phyloP scores from a whole-genome alignment of 2,888 invertebrate genomes.

The Diogma glabrata region DNA sequence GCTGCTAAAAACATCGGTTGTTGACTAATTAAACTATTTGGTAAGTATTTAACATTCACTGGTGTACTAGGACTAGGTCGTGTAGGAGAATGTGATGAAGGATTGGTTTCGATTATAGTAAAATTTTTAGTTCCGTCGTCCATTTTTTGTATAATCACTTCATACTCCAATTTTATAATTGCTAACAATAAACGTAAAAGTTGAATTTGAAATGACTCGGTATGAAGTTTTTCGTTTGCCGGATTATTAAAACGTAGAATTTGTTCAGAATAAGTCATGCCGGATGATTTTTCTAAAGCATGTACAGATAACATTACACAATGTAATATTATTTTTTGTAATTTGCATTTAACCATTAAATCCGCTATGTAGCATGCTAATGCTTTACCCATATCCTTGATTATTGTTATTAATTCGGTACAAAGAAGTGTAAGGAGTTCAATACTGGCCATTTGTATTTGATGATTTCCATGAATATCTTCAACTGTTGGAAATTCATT shows the following conservation, averaged over 20 bases:
- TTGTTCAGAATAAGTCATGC: constrained; percentile 58
- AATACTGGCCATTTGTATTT: constrained; percentile 64
- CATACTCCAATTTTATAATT: constrained; percentile 62
- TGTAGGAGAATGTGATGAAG: constrained; percentile 25
- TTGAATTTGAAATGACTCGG: constrained; percentile 58
- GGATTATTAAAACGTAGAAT: constrained; percentile 63
- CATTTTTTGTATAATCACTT: constrained; percentile 45
- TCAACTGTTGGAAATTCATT: constrained; percentile 47
- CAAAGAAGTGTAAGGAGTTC: constrained; percentile 62
- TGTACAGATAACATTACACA: constrained; percentile 66
- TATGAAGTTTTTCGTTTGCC: constrained; percentile 46
- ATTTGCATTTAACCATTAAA: constrained; percentile 60
- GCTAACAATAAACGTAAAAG: constrained; percentile 54
- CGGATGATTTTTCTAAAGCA: constrained; percentile 40
- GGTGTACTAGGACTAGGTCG: constrained; percentile 29
- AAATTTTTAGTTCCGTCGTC: constrained; percentile 27
- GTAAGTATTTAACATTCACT: constrained; percentile 45
- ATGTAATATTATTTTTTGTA: constrained; percentile 73
- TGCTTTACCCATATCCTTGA: constrained; percentile 63
- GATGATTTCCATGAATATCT: constrained; percentile 62
- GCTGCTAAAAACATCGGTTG: constrained; percentile 76
- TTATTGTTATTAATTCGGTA: constrained; percentile 58
- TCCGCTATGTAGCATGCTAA: constrained; percentile 67
- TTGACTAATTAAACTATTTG: constrained; percentile 56
- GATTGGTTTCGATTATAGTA: constrained; percentile 23